Percentiles rank a stretch among this genome's conserved stretches.
Conservation (phyloP, 1,140 invertebrate genomes). For the Drosophila fuyamai region DNA sequence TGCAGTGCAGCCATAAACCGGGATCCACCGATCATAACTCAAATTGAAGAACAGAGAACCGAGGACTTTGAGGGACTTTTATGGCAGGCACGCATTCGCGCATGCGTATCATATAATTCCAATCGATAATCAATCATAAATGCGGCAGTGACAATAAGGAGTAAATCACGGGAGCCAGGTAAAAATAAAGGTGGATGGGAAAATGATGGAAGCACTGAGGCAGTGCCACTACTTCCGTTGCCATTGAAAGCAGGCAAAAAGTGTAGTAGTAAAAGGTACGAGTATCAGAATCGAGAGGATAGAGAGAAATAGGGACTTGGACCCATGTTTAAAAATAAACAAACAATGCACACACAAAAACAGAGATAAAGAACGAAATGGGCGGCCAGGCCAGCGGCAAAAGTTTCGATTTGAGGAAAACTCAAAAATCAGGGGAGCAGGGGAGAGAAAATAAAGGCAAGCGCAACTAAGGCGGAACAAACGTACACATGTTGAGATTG, state of each 20-base stretch:
- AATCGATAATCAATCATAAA: conserved; percentile 84
- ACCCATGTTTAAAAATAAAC: conserved; percentile 78
- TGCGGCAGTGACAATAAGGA: conserved; percentile 79
- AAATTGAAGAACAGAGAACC: conserved; percentile 18
- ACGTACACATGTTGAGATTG: conserved; percentile 78
- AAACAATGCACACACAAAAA: conserved; percentile 64
- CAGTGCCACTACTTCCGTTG: conserved; percentile 60
- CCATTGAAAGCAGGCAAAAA: conserved; percentile 60
- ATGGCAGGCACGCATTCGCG: conserved; percentile 78
- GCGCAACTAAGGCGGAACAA: conserved; percentile 16
- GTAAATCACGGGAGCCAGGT: conserved; percentile 74
- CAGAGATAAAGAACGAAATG: conserved; percentile 54
- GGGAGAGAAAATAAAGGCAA: conserved; percentile 10
- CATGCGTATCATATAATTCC: conserved; percentile 80
- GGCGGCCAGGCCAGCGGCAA: conserved; percentile 17
- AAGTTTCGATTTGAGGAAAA: conserved; percentile 56
- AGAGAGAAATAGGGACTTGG: conserved; percentile 30
- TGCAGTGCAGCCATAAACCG: conserved; percentile 10
- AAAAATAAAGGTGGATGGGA: conserved; percentile 26
- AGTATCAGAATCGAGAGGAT: conserved; percentile 21
- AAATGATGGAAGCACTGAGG: conserved; percentile 41
- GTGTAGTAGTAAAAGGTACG: conserved; percentile 2
- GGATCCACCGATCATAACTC: conserved; percentile 53
- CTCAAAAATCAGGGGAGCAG: conserved; percentile 28
- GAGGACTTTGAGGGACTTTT: conserved; percentile 26